These are phyloP conservation scores for Cecidostiba fungosa DNA, from an alignment of 2,888 invertebrate species.

Conservation along the genomic window DNA sequence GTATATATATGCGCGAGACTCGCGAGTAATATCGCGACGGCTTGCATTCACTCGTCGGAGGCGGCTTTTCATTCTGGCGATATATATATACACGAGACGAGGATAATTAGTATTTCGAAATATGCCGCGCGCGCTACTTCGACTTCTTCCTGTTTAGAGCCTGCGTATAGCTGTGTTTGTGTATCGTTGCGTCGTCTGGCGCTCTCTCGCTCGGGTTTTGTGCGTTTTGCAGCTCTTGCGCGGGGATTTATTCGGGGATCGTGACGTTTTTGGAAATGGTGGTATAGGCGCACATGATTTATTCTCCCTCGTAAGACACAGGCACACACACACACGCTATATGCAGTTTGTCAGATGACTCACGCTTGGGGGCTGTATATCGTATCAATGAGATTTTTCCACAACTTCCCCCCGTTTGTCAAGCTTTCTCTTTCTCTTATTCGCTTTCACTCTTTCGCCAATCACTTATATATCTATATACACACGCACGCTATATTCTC, in stretches of 20 bases:
- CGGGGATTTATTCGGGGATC: too few species aligned
- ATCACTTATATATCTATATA: not conserved
- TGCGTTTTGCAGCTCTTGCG: not conserved
- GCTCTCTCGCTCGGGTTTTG: not conserved
- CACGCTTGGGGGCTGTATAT: conserved; percentile 14
- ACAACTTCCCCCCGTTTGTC: not conserved
- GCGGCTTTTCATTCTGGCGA: conserved; percentile 10
- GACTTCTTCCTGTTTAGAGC: not conserved
- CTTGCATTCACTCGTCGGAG: not conserved
- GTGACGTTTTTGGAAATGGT: too few species aligned
- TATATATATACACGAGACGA: not conserved
- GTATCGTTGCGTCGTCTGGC: not conserved
- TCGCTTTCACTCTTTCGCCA: not conserved
- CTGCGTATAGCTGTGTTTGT: too few species aligned
- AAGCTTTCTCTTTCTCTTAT: not conserved
- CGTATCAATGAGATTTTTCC: conserved; percentile 10
- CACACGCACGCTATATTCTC: not conserved
- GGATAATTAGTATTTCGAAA: conserved; percentile 37
- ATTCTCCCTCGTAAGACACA: not conserved
- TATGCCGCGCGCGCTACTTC: not conserved
- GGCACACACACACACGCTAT: too few species aligned
- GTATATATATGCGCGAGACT: too few species aligned
- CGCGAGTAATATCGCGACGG: conserved; percentile 8
- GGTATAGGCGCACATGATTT: not conserved
- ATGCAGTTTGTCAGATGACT: conserved; percentile 18